Percentiles rank a stretch among this genome's conserved stretches.
Conservation (phyloP, 1,140 invertebrate species). For the Aphidius gifuensis region DNA sequence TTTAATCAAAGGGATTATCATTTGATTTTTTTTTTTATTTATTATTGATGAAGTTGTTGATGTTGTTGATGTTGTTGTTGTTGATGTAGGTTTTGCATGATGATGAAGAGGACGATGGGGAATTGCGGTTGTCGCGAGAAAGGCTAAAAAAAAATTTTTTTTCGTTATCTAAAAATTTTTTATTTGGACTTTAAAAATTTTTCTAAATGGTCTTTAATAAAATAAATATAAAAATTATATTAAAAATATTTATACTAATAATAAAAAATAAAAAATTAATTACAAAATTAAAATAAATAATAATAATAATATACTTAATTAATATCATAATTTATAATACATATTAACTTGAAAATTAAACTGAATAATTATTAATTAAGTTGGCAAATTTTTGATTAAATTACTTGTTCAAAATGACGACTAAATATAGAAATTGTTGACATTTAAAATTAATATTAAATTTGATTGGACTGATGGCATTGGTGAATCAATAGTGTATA, state of each 20-base stretch:
- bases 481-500: too few relatives aligned
- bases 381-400: not conserved
- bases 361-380: constrained; percentile 38
- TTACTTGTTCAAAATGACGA: not conserved
- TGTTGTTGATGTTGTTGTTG: constrained; percentile 26
- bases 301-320: too few relatives aligned
- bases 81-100: constrained; percentile 45
- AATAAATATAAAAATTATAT: too few relatives aligned
- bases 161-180: too few relatives aligned
- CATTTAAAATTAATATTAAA: too few relatives aligned
- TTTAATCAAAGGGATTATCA: constrained; percentile 35
- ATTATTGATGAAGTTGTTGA: too few relatives aligned
- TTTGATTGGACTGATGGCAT: too few relatives aligned
- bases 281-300: too few relatives aligned
- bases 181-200: too few relatives aligned
- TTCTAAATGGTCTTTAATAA: too few relatives aligned
- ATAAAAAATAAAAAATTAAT: constrained; percentile 18
- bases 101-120: constrained; percentile 56
- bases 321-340: not conserved
- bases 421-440: too few relatives aligned
- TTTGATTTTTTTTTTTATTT: constrained; percentile 22
- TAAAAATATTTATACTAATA: constrained; percentile 28
- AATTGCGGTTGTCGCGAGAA: constrained; percentile 54
- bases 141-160: constrained; percentile 48
- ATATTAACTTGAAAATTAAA: not conserved